Conservation (phyloP, 2,888 invertebrate species). For the Rhamphomyia laevipes region DNA sequence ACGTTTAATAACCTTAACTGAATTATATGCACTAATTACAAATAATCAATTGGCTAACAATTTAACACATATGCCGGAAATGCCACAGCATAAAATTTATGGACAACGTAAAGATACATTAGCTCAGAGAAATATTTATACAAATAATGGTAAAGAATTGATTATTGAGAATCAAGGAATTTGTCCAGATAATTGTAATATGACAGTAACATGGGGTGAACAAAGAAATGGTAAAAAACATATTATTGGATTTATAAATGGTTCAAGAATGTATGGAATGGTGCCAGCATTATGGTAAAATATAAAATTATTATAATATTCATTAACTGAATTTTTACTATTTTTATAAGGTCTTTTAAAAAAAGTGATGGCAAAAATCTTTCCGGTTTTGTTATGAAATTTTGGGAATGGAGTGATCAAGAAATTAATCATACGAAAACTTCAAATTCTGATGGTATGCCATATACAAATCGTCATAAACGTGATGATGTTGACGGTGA, state of each 20-base stretch:
- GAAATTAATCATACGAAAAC: constrained; percentile 24
- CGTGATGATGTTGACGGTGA: constrained; percentile 10
- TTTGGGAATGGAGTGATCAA: constrained; percentile 60
- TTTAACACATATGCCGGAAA: constrained; percentile 32
- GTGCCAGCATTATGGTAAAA: constrained; percentile 53
- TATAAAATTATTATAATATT: constrained; percentile 17
- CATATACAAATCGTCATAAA: constrained; percentile 8
- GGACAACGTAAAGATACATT: constrained; percentile 47
- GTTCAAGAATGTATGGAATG: constrained; percentile 56
- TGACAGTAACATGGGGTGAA: constrained; percentile 46
- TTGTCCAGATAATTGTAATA: constrained; percentile 57
- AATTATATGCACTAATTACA: constrained; percentile 37
- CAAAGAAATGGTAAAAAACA: constrained; percentile 43
- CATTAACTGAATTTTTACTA: too few relatives aligned
- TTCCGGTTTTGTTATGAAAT: constrained; percentile 66
- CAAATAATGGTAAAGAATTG: constrained; percentile 51
- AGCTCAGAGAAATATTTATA: constrained; percentile 45
- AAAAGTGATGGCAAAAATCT: constrained; percentile 40
- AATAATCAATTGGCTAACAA: constrained; percentile 27
- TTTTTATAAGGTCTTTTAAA: constrained; percentile 38
- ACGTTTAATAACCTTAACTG: constrained; percentile 35
- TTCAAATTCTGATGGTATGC: constrained; percentile 12
- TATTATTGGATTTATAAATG: constrained; percentile 50
- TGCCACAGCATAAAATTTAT: constrained; percentile 42
- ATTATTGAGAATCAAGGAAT: constrained; percentile 57